These are phyloP conservation scores for Anastrepha ludens DNA, from an alignment of 1,140 invertebrate genomes.

Conservation along the genomic window DNA sequence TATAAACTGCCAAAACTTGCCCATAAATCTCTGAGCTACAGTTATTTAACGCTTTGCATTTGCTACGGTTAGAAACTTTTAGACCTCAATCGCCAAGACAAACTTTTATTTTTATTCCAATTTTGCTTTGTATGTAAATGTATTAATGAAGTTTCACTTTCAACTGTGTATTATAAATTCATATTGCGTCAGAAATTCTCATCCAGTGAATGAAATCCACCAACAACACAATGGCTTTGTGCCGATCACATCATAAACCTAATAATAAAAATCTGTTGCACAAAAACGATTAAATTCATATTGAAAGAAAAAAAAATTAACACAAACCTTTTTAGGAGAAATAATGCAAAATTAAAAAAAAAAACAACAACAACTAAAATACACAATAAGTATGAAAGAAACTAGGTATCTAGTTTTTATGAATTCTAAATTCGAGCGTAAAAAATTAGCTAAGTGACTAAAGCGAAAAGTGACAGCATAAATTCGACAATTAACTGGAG, in stretches of 20 bases:
- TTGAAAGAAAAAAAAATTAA: neutral
- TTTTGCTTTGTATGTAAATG: too few species aligned
- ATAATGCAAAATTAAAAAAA: neutral
- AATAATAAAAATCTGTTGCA: neutral
- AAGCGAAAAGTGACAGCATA: conserved; percentile 34
- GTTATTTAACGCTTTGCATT: too few species aligned
- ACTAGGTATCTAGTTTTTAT: too few species aligned
- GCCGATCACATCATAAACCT: conserved; percentile 5
- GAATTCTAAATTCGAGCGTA: neutral
- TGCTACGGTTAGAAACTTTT: too few species aligned
- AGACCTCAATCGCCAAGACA: too few species aligned
- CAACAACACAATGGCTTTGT: neutral
- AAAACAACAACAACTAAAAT: neutral
- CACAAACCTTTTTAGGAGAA: neutral
- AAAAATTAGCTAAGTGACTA: conserved; percentile 33
- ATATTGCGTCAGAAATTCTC: neutral
- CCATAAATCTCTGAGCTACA: too few species aligned
- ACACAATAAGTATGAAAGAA: too few species aligned
- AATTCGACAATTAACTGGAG: conserved; percentile 27
- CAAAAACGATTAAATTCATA: neutral
- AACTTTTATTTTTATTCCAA: too few species aligned
- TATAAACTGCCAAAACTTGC: too few species aligned
- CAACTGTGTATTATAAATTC: neutral
- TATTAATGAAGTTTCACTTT: conserved; percentile 1
- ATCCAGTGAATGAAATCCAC: neutral